A percentile compares a stretch with the other conserved stretches of the same genome.
phyloP scores from a whole-genome alignment of 2,797 vertebrate species.

The Gymnocypris eckloni region DNA sequence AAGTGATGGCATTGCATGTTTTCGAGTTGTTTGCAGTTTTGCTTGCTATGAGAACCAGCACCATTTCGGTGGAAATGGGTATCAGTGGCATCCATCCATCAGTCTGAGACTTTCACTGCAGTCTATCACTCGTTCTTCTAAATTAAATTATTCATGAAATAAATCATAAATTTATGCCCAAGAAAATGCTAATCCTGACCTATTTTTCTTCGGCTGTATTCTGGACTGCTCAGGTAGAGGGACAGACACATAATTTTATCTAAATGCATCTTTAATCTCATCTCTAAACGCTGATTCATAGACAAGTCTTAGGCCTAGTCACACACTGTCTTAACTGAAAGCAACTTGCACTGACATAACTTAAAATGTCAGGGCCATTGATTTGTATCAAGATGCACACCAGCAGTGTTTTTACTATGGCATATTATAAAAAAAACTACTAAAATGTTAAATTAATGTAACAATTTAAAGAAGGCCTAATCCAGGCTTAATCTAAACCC shows the following conservation, averaged over 20 bases:
- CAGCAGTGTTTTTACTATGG: not conserved
- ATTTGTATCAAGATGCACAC: not conserved
- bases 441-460: not conserved
- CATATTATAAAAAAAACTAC: not conserved
- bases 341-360: not conserved
- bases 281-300: not conserved
- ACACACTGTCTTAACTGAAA: not conserved
- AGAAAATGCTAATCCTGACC: conserved; percentile 9
- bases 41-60: not conserved
- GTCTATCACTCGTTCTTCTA: not conserved
- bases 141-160: conserved; percentile 15
- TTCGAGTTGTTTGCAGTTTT: not conserved
- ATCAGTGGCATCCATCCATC: not conserved
- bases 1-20: not conserved
- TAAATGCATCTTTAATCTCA: not conserved
- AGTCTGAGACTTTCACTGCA: not conserved
- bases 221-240: not conserved
- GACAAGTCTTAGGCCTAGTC: not conserved
- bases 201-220: not conserved
- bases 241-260: not conserved
- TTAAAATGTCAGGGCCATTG: not conserved
- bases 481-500: not conserved
- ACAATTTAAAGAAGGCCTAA: not conserved
- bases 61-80: not conserved
- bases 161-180: conserved; percentile 4